phyloP scores from a whole-genome alignment of 2,888 invertebrate species.

The Lasioglossum figueresi region DNA sequence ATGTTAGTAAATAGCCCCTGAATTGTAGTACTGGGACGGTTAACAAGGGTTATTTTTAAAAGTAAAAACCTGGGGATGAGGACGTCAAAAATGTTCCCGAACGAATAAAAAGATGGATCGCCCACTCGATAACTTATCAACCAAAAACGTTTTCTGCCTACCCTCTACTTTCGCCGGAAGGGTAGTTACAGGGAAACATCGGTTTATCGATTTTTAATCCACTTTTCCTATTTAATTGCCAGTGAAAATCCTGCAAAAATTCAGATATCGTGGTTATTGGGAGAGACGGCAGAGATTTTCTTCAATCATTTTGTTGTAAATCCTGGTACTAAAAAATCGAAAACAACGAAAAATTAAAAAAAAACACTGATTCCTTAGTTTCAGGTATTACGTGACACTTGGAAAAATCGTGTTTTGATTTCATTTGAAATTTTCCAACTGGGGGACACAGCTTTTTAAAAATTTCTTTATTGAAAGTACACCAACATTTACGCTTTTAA shows the following conservation, averaged over 20 bases:
- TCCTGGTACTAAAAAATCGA: not conserved
- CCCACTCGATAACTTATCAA: not conserved
- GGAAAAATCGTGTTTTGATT: too few relatives aligned
- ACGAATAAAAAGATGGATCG: not conserved
- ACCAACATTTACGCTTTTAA: too few relatives aligned
- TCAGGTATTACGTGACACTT: too few relatives aligned
- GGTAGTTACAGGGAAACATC: not conserved
- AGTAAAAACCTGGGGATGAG: not conserved
- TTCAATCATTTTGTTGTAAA: not conserved
- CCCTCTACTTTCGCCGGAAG: not conserved
- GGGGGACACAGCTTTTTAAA: too few relatives aligned
- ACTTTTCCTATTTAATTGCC: not conserved
- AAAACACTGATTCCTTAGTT: not conserved
- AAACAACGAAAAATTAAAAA: too few relatives aligned
- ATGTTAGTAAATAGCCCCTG: not conserved
- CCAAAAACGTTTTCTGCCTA: not conserved
- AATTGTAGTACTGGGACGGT: not conserved
- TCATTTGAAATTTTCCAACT: too few relatives aligned
- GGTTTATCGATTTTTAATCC: constrained; percentile 1
- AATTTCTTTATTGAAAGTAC: too few relatives aligned
- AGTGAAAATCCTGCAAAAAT: not conserved
- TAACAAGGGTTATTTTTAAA: not conserved
- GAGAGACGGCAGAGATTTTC: not conserved
- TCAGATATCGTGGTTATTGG: not conserved
- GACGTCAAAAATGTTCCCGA: not conserved